Base-by-base conservation (phyloP, 2,888 invertebrate species). In the Drosophila sordidula region DNA sequence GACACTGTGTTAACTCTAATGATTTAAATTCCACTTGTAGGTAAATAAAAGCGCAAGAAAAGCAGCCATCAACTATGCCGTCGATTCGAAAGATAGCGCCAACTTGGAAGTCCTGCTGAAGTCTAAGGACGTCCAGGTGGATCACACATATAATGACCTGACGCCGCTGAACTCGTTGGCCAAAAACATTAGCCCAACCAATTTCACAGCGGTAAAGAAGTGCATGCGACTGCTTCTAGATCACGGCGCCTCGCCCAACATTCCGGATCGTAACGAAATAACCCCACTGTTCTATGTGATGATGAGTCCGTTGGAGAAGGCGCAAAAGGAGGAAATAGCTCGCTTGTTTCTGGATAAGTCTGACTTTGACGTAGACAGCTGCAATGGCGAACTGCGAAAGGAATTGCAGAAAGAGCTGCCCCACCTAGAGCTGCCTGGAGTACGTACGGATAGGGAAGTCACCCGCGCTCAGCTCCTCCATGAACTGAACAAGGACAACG, bases 401-500 rank as follows among this genome's bases (percentile, higher is more conserved):
- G 58, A 80, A 2, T 51, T 91, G 38, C 5, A 6, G 0, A 1
- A 14, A 0, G 14, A 12, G 9, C 41, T 67, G 64, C 57, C 63
- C 2, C 4, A 55, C 0, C 8, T 67, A 5, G 3, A 2, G 4
- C 26, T 58, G 6, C 55, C 70, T n/a, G 12, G 2, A 6, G 26
- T 4, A 41, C 22, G 34, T 18, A n/a, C n/a, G n/a, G n/a, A n/a
- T n/a, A 5, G 3, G 1, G 9, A 9, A 5, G 8, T 78, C 1
- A 81, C 52, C 45, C 90, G 92, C 12, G 93, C 93, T 26, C 93
- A 93, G 75, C 86, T 95, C 32, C 93, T 94, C 73, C 92, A 93
- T 6, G 70, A 70, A 3, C 83, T 95, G 9, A 93, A 91, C 47
- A 92, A 93, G 69, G 93, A 93, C 38, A 94, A 95, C 61, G 94